Conservation (phyloP, 2,113 vertebrate species). For the Peromyscus polionotus region DNA sequence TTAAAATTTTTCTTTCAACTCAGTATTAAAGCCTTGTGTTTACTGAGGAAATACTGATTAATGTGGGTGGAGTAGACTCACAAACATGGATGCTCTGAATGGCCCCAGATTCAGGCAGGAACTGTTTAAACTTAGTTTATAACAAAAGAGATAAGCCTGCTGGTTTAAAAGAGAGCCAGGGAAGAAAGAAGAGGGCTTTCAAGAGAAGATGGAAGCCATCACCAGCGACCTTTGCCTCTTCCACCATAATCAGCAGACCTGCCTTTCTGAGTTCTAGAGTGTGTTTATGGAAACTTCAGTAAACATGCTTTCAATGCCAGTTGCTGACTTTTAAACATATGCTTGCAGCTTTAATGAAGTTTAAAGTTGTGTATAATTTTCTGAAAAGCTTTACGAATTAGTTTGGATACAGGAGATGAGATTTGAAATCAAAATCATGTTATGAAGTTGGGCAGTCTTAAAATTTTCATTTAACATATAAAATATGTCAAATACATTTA, state of each 20-base stretch:
- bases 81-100: background rate
- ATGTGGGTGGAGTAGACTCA: background rate
- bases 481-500: conserved; percentile 13
- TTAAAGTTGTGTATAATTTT: background rate
- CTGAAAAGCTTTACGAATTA: conserved; percentile 44
- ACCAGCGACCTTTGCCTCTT: background rate
- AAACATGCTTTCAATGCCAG: conserved; percentile 18
- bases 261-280: background rate
- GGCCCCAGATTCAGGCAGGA: background rate
- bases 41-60: conserved; percentile 31
- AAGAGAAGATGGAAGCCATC: background rate
- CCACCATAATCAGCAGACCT: background rate
- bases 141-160: background rate
- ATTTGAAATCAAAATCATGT: conserved; percentile 43
- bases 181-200: background rate
- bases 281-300: conserved; percentile 46
- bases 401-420: background rate
- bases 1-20: background rate
- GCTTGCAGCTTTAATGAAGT: background rate
- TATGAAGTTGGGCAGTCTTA: conserved; percentile 19
- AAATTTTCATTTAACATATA: background rate
- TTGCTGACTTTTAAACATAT: background rate
- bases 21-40: background rate
- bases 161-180: background rate
- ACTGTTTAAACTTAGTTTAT: conserved; percentile 10